A percentile compares a stretch with the other conserved stretches of the same genome.
phyloP scores from a whole-genome alignment of 2,113 vertebrate species.

The Archocentrus centrarchus region DNA sequence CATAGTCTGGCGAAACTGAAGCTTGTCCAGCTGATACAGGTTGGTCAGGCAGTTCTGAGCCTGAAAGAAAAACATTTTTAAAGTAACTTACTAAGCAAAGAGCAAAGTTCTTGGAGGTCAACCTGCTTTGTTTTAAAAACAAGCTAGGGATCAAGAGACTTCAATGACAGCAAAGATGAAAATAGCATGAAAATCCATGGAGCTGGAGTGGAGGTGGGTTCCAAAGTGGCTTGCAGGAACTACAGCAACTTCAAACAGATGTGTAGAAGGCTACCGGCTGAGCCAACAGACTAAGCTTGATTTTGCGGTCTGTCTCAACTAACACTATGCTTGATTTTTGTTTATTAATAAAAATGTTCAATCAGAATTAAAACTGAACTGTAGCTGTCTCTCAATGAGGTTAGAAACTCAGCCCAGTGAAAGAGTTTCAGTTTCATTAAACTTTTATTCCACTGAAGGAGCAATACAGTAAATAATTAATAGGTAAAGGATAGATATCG shows the following conservation, averaged over 20 bases:
- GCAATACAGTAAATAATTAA: slow-evolving; percentile 13
- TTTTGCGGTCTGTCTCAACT: not conserved
- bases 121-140: not conserved
- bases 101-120: not conserved
- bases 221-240: not conserved
- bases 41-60: slow-evolving; percentile 97
- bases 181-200: no score
- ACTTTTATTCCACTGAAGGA: not conserved
- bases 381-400: not conserved
- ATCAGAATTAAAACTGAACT: not conserved
- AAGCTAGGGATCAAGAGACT: not conserved
- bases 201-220: not conserved
- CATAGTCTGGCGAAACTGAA: slow-evolving; percentile 97
- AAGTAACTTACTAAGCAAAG: not conserved
- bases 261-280: not conserved
- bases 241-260: not conserved
- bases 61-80: slow-evolving; percentile 68
- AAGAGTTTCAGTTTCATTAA: slow-evolving; percentile 36
- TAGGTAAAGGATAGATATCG: not conserved
- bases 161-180: no score
- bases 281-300: not conserved
- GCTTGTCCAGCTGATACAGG: slow-evolving; percentile 96
- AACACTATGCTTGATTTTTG: not conserved
- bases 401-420: not conserved
- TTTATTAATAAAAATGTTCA: slow-evolving; percentile 5